Base-by-base conservation (phyloP, 2,797 vertebrate species). In the Protosalanx chinensis region DNA sequence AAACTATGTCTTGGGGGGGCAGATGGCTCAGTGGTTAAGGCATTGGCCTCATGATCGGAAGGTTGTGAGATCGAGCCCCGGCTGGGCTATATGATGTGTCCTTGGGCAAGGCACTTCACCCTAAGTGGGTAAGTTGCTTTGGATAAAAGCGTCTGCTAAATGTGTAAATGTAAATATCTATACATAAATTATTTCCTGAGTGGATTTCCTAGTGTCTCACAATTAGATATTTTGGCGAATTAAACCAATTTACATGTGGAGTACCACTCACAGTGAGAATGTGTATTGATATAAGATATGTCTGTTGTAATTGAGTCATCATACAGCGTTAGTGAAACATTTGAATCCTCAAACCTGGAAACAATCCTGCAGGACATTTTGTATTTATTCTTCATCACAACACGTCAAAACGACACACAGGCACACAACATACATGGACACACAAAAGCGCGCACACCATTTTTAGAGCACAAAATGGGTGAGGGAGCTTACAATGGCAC, bases 401-500 rank as follows among this genome's bases (percentile, higher is more conserved):
- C 67, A 68, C 30, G 58, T 15, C 0, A 27, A 32, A 46, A 67
- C 73, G 49, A 73, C 61, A 58, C 20, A 32, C 64, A 56, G 2
- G 3, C 33, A 33, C 51, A 29, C 6, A 46, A 23, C 23, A 7
- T 30, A 65, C 64, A 72, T 32, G 64, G 13, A 5, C 58, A 23
- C 60, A 66, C 49, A 68, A 29, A 27, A 51, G 70, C 60, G 69
- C 46, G 71, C 62, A 74, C 66, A 77, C 6, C 30, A 29, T 32
- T 32, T 41, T 37, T 5, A 1, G 46, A 29, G 49, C 12, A 74
- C 64, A 41, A 72, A 71, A 41, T 56, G 60, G 29, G 74, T 68
- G 56, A 66, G 64, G n/a, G 72, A 84, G 69, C 64, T 75, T 72
- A 73, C 65, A 76, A 51, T 74, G 72, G 27, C 63, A 62, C 64